A percentile compares a stretch with the other conserved stretches of the same genome.
Conservation (phyloP, 2,888 invertebrate species). For the Eremobia ochroleuca region DNA sequence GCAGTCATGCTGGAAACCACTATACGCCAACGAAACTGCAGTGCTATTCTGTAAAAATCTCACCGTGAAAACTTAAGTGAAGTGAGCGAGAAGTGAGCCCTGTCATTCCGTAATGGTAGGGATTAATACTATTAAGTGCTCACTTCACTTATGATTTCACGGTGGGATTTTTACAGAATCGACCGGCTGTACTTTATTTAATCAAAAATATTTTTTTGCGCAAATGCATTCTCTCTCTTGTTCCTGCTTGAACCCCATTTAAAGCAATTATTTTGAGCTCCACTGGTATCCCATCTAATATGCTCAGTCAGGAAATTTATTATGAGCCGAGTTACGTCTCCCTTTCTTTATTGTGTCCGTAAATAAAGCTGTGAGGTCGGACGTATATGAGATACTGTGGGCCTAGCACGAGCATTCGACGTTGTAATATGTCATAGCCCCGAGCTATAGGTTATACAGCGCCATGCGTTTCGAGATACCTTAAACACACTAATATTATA, state of each 20-base stretch:
- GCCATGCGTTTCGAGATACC: too few relatives aligned
- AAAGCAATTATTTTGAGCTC: constrained; percentile 18
- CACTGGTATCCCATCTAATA: constrained; percentile 22
- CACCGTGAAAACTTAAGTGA: too few relatives aligned
- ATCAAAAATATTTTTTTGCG: not conserved
- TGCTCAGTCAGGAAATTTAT: constrained; percentile 43
- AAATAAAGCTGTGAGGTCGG: constrained; percentile 39
- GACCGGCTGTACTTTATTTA: too few relatives aligned
- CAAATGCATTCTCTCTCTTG: not conserved
- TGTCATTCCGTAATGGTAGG: too few relatives aligned
- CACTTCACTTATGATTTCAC: too few relatives aligned
- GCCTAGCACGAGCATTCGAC: not conserved
- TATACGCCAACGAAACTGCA: not conserved
- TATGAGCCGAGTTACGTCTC: constrained; percentile 29
- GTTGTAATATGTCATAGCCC: too few relatives aligned
- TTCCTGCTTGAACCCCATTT: not conserved
- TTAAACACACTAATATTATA: too few relatives aligned
- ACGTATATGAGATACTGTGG: constrained; percentile 16
- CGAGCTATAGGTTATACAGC: too few relatives aligned
- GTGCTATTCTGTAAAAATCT: too few relatives aligned
- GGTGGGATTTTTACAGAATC: too few relatives aligned
- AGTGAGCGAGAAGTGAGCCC: too few relatives aligned
- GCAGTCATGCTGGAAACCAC: not conserved
- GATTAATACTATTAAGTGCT: too few relatives aligned
- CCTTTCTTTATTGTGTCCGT: constrained; percentile 40